These are phyloP conservation scores for Tangara arthus DNA, from an alignment of 2,797 vertebrate genomes.

Conservation along the genomic window DNA sequence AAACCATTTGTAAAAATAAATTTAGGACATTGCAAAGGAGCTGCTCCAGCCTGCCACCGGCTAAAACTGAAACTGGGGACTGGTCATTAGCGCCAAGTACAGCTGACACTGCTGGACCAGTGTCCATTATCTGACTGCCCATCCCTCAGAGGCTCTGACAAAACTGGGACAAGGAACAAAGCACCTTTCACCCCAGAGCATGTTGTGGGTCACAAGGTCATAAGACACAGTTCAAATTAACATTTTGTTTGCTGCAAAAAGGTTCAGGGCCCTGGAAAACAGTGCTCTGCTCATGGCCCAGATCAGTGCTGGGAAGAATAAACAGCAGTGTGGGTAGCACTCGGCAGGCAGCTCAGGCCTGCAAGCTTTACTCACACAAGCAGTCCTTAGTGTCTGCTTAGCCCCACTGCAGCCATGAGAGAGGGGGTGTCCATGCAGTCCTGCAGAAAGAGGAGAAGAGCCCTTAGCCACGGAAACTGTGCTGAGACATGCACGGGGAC, in stretches of 20 bases:
- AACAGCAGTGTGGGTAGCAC: neutral
- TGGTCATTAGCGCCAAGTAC: neutral
- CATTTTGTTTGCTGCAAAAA: neutral
- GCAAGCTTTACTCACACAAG: neutral
- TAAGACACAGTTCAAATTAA: constrained; percentile 14
- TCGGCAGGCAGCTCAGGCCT: neutral
- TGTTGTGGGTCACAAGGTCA: neutral
- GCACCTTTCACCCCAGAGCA: constrained; percentile 42
- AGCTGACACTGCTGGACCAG: neutral
- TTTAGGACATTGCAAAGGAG: neutral
- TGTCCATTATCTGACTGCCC: neutral
- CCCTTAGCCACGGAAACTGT: neutral
- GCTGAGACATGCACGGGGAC: neutral
- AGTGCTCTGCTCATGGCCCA: neutral
- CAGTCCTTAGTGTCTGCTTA: neutral
- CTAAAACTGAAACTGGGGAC: neutral
- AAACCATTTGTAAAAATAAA: neutral
- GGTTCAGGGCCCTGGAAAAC: neutral
- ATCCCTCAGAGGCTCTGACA: neutral
- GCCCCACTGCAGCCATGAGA: neutral
- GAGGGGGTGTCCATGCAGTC: neutral
- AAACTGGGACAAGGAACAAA: constrained; percentile 33
- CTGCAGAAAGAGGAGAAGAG: neutral
- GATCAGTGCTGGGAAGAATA: neutral
- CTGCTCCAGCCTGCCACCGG: neutral